phyloP scores from a whole-genome alignment of 2,797 vertebrate genomes.

The Tenualosa ilisha region DNA sequence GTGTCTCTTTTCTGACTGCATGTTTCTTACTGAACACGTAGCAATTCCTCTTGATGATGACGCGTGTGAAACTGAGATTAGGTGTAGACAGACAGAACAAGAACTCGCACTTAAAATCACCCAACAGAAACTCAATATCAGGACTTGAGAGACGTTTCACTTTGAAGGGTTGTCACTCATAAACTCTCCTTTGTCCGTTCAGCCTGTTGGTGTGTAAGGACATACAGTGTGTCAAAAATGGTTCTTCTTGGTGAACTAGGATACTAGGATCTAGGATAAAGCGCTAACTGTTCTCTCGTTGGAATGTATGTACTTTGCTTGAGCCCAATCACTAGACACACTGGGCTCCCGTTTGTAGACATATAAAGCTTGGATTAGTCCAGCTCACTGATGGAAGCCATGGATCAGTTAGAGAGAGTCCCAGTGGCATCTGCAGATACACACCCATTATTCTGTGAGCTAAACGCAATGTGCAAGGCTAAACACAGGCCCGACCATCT shows the following conservation, averaged over 20 bases:
- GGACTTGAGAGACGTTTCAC: background rate
- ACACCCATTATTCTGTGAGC: background rate
- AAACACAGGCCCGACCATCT: too few species aligned
- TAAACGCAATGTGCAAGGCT: too few species aligned
- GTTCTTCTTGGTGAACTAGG: too few species aligned
- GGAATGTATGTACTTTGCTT: too few species aligned
- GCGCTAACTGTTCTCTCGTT: too few species aligned
- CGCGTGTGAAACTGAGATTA: background rate
- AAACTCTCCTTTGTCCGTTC: too few species aligned
- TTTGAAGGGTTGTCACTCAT: background rate
- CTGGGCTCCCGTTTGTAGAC: too few species aligned
- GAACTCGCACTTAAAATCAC: background rate
- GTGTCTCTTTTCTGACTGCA: background rate
- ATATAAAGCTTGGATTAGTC: too few species aligned
- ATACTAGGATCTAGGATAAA: too few species aligned
- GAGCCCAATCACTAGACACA: too few species aligned
- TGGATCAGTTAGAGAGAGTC: background rate
- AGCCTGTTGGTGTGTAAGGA: too few species aligned
- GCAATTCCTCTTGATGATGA: background rate
- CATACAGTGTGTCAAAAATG: too few species aligned
- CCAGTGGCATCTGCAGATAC: background rate
- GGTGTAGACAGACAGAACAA: background rate
- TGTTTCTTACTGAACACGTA: background rate
- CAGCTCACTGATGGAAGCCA: background rate
- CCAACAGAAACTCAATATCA: background rate